Percentiles rank a stretch among this genome's conserved stretches.
phyloP scores from a whole-genome alignment of 2,113 vertebrate genomes.

The Uria aalge region DNA sequence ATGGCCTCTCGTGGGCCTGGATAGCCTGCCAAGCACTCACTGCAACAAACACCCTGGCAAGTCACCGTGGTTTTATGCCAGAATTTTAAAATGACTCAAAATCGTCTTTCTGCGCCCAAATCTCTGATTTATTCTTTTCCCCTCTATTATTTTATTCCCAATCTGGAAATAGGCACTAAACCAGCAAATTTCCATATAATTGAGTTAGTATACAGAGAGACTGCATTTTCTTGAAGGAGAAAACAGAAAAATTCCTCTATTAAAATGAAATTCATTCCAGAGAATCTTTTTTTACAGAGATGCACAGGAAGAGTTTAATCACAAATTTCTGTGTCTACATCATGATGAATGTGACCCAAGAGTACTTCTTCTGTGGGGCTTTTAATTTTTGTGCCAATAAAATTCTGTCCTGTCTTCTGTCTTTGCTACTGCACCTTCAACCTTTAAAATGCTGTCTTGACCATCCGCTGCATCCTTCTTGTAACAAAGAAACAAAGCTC shows the following conservation, averaged over 20 bases:
- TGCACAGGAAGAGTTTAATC: neutral
- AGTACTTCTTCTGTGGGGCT: neutral
- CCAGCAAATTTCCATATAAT: neutral
- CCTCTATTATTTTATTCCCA: neutral
- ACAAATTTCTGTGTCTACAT: neutral
- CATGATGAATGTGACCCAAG: neutral
- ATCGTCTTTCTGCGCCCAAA: neutral
- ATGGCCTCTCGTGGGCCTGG: neutral
- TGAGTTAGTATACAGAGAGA: neutral
- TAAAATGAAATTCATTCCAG: neutral
- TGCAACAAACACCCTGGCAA: neutral
- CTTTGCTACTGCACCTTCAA: neutral
- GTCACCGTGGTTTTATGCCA: neutral
- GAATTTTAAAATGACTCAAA: neutral
- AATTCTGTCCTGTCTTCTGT: neutral
- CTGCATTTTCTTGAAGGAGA: neutral
- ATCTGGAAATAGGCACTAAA: neutral
- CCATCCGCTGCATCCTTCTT: neutral
- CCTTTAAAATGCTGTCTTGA: neutral
- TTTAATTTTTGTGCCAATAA: neutral
- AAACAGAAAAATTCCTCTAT: neutral
- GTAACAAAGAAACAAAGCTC: neutral
- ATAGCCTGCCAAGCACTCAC: neutral
- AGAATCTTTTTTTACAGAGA: neutral
- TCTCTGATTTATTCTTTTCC: neutral